Conservation (phyloP, 2,113 vertebrate genomes). For the Ophiodon elongatus region DNA sequence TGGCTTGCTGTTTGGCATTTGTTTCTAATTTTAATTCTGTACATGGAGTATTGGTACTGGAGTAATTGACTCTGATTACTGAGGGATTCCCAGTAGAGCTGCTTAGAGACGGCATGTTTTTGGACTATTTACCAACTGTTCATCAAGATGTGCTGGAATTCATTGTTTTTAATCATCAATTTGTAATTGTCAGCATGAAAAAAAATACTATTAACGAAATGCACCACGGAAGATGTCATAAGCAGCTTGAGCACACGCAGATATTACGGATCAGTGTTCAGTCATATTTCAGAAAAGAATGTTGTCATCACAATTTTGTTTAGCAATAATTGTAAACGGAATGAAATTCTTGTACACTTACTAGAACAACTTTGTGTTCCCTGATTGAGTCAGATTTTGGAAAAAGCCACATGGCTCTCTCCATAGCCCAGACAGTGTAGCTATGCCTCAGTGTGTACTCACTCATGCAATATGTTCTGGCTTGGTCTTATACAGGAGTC, state of each 20-base stretch:
- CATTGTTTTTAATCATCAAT: too few species aligned
- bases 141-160: neutral
- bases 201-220: too few species aligned
- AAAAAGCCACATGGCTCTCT: neutral
- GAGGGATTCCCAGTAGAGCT: neutral
- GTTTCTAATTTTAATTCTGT: neutral
- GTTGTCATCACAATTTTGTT: too few species aligned
- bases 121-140: neutral
- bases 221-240: too few species aligned
- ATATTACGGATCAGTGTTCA: too few species aligned
- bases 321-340: too few species aligned
- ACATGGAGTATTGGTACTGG: neutral
- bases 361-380: neutral
- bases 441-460: constrained; percentile 3
- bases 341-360: neutral
- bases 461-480: neutral
- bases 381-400: constrained; percentile 11
- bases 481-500: neutral
- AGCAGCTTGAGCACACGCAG: too few species aligned
- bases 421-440: neutral
- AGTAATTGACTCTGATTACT: constrained; percentile 3
- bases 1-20: constrained; percentile 16
- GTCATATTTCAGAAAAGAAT: too few species aligned
- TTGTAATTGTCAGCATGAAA: too few species aligned
- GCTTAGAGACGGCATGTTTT: neutral